These are phyloP conservation scores for Adela reaumurella DNA, from an alignment of 2,888 invertebrate species.

Conservation along the genomic window DNA sequence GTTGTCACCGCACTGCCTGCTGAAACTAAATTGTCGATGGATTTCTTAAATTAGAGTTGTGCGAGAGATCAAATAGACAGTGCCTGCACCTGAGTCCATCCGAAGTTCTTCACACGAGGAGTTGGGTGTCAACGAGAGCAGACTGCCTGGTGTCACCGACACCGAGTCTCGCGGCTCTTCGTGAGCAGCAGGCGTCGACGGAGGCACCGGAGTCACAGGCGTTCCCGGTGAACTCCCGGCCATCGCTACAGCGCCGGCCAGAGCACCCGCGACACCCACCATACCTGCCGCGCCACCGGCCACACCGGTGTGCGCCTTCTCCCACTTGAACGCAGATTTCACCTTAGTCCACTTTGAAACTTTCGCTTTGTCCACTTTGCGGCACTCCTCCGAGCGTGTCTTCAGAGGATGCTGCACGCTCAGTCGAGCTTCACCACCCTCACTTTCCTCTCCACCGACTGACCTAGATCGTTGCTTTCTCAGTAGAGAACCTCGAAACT, in stretches of 20 bases:
- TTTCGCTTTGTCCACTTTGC: constrained; percentile 55
- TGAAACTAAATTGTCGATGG: too few species aligned
- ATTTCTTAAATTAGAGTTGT: too few species aligned
- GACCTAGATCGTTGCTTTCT: constrained; percentile 65
- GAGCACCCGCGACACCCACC: constrained; percentile 44
- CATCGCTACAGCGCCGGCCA: constrained; percentile 49
- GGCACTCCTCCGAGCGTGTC: constrained; percentile 21
- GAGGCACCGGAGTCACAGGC: background rate
- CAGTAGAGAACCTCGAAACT: constrained; percentile 47
- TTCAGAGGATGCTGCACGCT: constrained; percentile 9
- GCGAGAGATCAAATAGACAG: too few species aligned
- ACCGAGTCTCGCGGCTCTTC: constrained; percentile 52
- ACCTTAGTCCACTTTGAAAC: constrained; percentile 88
- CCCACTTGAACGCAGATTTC: constrained; percentile 86
- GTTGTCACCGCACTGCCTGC: too few species aligned
- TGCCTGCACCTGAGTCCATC: constrained; percentile 30
- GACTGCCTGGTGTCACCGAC: constrained; percentile 57
- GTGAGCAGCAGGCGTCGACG: constrained; percentile 23
- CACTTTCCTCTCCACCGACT: constrained; percentile 61
- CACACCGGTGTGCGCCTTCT: constrained; percentile 61
- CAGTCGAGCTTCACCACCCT: constrained; percentile 14
- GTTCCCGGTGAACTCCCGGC: constrained; percentile 12
- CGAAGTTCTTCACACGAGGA: constrained; percentile 70
- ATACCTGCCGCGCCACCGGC: constrained; percentile 39
- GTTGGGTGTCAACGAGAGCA: constrained; percentile 65